phyloP scores from a whole-genome alignment of 2,888 invertebrate genomes.

The Pinctada fucata region DNA sequence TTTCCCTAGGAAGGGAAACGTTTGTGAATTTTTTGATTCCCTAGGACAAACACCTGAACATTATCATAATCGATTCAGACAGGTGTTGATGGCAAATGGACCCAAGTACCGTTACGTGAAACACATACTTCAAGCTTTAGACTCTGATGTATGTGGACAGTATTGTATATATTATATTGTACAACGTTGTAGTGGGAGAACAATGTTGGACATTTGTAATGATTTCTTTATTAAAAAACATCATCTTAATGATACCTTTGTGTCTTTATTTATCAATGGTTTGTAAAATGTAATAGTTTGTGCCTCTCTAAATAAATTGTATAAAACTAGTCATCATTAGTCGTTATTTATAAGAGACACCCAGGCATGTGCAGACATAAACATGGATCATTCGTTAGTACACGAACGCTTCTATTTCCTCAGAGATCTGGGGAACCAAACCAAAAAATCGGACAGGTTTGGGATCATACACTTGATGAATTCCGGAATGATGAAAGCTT shows the following conservation, averaged over 20 bases:
- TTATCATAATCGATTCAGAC: too few relatives aligned
- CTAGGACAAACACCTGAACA: too few relatives aligned
- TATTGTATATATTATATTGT: too few relatives aligned
- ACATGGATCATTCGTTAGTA: not conserved
- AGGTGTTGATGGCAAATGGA: too few relatives aligned
- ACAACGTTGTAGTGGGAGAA: too few relatives aligned
- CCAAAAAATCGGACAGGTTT: too few relatives aligned
- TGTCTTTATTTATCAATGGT: not conserved
- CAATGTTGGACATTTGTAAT: too few relatives aligned
- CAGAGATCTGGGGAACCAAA: not conserved
- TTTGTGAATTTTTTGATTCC: too few relatives aligned
- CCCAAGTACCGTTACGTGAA: too few relatives aligned
- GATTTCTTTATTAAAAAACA: not conserved
- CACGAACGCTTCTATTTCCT: not conserved
- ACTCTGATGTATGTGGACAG: not conserved
- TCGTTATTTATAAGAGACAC: conserved; percentile 3
- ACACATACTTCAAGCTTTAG: not conserved
- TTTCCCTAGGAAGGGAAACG: not conserved
- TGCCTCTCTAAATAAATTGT: not conserved
- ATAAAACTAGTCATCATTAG: not conserved
- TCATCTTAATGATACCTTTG: not conserved
- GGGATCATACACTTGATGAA: too few relatives aligned
- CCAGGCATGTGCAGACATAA: not conserved
- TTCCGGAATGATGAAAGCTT: too few relatives aligned
- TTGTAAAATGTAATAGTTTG: not conserved